Base-by-base conservation (phyloP, 2,888 invertebrate species). In the Pandemis corylana region DNA sequence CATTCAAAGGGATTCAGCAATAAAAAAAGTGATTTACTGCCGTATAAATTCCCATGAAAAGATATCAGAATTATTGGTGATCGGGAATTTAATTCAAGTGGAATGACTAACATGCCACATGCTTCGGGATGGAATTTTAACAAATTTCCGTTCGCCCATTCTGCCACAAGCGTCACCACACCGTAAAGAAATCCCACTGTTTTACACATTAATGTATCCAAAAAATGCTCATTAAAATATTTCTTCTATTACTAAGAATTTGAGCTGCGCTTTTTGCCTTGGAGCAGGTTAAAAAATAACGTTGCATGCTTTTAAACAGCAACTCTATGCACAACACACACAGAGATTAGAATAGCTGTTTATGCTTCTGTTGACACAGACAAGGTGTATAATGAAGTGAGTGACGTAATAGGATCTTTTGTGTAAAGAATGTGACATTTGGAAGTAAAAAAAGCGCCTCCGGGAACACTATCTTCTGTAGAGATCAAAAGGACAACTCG, bases 191-290 rank as follows among this genome's bases (percentile, higher is more conserved):
- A 79, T 81, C 83, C 80, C 83, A 84, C 80, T 78, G 81, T 83
- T 85, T 87, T 85, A 86, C 89, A 89, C 88, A 86, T 90, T 87
- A 86, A 79, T 85, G 84, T 86, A 83, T 85, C 84, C 78, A 76
- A 85, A 88, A 91, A 89, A 87, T 85, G 83, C 88, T 92, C 91
- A 89, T 93, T 93, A 93, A 93, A 93, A 93, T 93, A 85, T 87
- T 90, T 89, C 76, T 81, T 81, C 88, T 90, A 89, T 90, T 90
- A 91, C 89, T 81, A 83, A 81, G 84, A 87, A 90, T 91, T 89
- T 80, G 75, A 64, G 78, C 80, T 80, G 79, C 83, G 83, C 84
- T 89, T 87, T 89, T 88, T 86, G 86, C 84, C 83, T 84, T 84
- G 81, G 81, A 84, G 80, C 83, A 82, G 77, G 79, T 82, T 82